A percentile compares a stretch with the other conserved stretches of the same genome.
Evolutionary conservation across 1,140 invertebrate genomes (phyloP).

Genomic region (Zaprionus africanus): DNA sequence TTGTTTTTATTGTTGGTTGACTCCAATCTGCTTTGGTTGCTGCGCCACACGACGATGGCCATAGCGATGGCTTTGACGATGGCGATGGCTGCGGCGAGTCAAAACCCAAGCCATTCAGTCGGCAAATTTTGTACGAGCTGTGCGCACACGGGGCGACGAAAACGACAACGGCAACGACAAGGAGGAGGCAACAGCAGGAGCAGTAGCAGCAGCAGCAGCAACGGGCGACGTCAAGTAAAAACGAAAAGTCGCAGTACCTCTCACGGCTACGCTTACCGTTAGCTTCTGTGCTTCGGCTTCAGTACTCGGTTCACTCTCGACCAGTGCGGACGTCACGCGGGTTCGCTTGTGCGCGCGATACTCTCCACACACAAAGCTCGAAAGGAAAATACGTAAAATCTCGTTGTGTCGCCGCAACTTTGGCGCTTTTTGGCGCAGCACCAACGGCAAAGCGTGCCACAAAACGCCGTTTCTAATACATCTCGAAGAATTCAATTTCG

Average conservation of each 20-base stretch:
- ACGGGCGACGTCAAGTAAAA: constrained; percentile 44
- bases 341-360: constrained; percentile 2
- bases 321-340: constrained; percentile 48
- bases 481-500: constrained; percentile 22
- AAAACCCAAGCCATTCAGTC: constrained; percentile 67
- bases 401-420: constrained; percentile 3
- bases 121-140: constrained; percentile 76
- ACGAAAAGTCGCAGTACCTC: constrained; percentile 65
- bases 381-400: constrained; percentile 61
- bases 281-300: constrained; percentile 42
- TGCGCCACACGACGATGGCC: constrained; percentile 73
- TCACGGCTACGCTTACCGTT: constrained; percentile 55
- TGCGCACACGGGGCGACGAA: constrained; percentile 34
- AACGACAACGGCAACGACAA: constrained; percentile 20
- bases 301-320: constrained; percentile 66
- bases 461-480: not conserved
- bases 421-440: constrained; percentile 17
- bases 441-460: constrained; percentile 16
- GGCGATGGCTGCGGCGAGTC: constrained; percentile 43
- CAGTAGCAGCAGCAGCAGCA: constrained; percentile 12
- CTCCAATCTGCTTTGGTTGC: constrained; percentile 83
- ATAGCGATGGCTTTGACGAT: constrained; percentile 57
- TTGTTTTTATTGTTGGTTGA: constrained; percentile 83
- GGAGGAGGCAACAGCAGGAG: constrained; percentile 35
- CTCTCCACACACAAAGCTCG: not conserved